Base-by-base conservation (phyloP, 2,113 vertebrate genomes). In the Mobula birostris region DNA sequence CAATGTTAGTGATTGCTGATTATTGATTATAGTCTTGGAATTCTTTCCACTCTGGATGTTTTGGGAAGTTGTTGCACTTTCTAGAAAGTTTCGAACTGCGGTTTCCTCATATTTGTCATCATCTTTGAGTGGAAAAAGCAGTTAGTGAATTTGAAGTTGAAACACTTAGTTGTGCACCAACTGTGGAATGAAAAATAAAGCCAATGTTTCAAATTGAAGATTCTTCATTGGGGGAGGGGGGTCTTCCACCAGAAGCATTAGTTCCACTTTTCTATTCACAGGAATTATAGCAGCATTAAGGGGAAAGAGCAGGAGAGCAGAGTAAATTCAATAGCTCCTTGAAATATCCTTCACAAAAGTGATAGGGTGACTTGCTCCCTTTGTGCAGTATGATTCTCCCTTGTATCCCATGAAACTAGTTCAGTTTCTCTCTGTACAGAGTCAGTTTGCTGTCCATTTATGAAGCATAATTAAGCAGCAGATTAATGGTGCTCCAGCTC, bases 401-500 rank as follows among this genome's bases (percentile, higher is more conserved):
- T 74, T 29, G 70, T 32, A 56, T 48, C 32, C 24, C 48, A 72
- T 6, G 19, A 17, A 12, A 74, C 68, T 12, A 19, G 7, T 93
- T 40, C 68, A 15, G 27, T 12, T 74, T 8, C 24, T 19, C 8
- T 58, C 36, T 21, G 15, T 15, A 92, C 17, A 24, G 66, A 17
- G 32, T 92, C 36, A 24, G 8, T 91, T 91, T 74, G 68, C 68
- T 93, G 66, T 76, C 21, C 91, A 93, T 72, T 74, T 56, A 27
- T 9, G 27, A 93, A 74, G 36, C 36, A 15, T 93, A 76, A 24
- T 74, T 74, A 93, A 74, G 3, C 36, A 74, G 91, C 68, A 93
- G 91, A 93, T 93, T 93, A 93, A 93, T 93, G 70, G 36, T n/a
- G 21, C 36, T 93, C 70, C n/a, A 66, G 32, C 91, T 93, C 91